A percentile compares a stretch with the other conserved stretches of the same genome.
phyloP scores from a whole-genome alignment of 1,140 invertebrate genomes.

The Choristoneura fumiferana region DNA sequence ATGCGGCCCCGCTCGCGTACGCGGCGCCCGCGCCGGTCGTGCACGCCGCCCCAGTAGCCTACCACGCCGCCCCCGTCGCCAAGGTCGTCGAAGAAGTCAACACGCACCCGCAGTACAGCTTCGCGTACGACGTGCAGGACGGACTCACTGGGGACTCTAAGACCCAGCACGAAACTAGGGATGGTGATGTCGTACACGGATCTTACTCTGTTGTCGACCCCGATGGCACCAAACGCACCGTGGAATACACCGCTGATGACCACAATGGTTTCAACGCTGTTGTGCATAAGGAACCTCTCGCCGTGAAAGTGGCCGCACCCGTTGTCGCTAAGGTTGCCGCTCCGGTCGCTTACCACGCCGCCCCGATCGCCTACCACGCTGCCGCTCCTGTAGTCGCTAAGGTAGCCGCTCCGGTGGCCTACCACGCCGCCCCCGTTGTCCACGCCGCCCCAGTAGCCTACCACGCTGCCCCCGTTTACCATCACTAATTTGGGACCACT shows the following conservation, averaged over 20 bases:
- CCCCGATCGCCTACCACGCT: slow-evolving; percentile 43
- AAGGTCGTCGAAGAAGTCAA: slow-evolving; percentile 50
- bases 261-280: slow-evolving; percentile 79
- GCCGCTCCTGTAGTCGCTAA: slow-evolving; percentile 31
- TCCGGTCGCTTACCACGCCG: slow-evolving; percentile 48
- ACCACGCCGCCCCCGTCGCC: slow-evolving; percentile 32
- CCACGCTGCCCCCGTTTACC: slow-evolving; percentile 34
- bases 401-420: slow-evolving; percentile 29
- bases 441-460: slow-evolving; percentile 32
- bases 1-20: slow-evolving; percentile 44
- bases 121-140: slow-evolving; percentile 82
- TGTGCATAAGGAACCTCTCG: slow-evolving; percentile 65
- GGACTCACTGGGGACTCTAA: slow-evolving; percentile 83
- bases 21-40: slow-evolving; percentile 27
- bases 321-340: slow-evolving; percentile 30
- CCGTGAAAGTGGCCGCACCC: slow-evolving; percentile 43
- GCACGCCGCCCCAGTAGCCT: slow-evolving; percentile 31
- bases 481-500: slow-evolving; percentile 38
- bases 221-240: slow-evolving; percentile 83
- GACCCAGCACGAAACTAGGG: slow-evolving; percentile 81
- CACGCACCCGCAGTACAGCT: slow-evolving; percentile 81
- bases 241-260: slow-evolving; percentile 81
- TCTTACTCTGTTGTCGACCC: slow-evolving; percentile 82
- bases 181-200: slow-evolving; percentile 81
- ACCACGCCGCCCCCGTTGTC: slow-evolving; percentile 31